Conservation (phyloP, 2,888 invertebrate genomes). For the Andrena trimmerana region DNA sequence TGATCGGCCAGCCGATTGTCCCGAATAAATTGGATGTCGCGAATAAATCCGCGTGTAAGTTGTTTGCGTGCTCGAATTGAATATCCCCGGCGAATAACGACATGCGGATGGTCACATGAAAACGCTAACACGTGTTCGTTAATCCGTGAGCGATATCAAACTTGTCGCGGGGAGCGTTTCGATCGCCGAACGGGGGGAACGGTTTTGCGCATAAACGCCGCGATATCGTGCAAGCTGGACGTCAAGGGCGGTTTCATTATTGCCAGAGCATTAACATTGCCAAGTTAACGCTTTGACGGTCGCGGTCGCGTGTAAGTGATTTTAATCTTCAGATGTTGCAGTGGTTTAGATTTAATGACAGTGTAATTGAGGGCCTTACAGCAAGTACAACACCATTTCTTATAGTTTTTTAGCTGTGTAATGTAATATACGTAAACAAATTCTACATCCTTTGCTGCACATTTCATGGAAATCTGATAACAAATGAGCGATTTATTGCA, state of each 20-base stretch:
- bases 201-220: slow-evolving; percentile 1
- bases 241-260: neutral
- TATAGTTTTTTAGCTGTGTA: no score
- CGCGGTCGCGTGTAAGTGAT: no score
- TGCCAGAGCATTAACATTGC: neutral
- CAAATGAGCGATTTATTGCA: no score
- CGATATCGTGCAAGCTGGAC: neutral
- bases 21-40: neutral
- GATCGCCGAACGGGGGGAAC: neutral
- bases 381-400: no score
- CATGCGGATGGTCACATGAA: neutral
- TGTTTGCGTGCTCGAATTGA: slow-evolving; percentile 4
- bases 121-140: neutral
- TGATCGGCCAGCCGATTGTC: neutral
- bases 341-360: no score
- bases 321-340: no score
- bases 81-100: neutral
- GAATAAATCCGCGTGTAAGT: slow-evolving; percentile 17
- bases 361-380: no score
- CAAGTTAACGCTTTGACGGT: no score
- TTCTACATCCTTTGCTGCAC: no score
- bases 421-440: no score
- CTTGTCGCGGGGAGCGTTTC: slow-evolving; percentile 1
- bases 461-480: no score
- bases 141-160: slow-evolving; percentile 2